phyloP scores from a whole-genome alignment of 2,797 vertebrate species.

The Gallinago nigripennis region DNA sequence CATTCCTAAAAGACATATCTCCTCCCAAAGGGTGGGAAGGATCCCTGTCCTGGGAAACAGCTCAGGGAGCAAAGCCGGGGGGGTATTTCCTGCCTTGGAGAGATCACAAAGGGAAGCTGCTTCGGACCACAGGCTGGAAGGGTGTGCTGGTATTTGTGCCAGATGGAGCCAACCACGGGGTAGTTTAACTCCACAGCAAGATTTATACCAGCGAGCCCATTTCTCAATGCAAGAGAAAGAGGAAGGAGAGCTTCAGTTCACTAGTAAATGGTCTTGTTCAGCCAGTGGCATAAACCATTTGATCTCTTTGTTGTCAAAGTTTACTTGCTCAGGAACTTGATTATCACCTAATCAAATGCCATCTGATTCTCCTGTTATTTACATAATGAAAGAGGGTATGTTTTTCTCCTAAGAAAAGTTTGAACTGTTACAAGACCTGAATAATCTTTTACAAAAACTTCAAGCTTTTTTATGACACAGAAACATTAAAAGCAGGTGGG shows the following conservation, averaged over 20 bases:
- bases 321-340: background rate
- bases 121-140: background rate
- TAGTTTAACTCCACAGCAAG: background rate
- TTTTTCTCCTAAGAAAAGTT: background rate
- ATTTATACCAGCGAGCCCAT: background rate
- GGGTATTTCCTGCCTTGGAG: background rate
- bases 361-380: background rate
- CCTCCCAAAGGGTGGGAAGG: background rate
- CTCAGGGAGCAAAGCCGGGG: accelerated
- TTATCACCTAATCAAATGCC: background rate
- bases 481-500: background rate
- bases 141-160: background rate
- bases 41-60: background rate
- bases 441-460: background rate
- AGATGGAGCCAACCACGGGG: background rate
- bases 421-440: background rate
- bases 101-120: background rate
- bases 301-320: background rate
- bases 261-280: background rate
- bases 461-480: background rate
- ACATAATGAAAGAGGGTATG: background rate
- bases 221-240: background rate
- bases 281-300: background rate
- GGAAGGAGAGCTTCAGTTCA: background rate
- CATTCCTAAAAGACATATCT: background rate